A percentile compares a stretch with the other conserved stretches of the same genome.
phyloP scores from a whole-genome alignment of 2,797 vertebrate species.

The Pangasius larnaudii region DNA sequence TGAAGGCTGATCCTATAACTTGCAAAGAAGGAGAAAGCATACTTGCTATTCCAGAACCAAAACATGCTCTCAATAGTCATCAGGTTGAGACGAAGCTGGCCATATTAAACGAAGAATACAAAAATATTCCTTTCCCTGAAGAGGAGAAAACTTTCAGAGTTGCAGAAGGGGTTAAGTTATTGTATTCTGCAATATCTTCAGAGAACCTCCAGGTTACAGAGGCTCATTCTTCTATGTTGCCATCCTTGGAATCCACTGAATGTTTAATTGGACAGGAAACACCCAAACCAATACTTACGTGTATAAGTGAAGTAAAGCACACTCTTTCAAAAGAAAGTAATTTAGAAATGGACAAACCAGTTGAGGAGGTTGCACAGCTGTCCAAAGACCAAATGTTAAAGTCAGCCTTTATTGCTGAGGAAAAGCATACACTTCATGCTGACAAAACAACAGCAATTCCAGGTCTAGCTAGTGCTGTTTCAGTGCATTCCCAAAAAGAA shows the following conservation, averaged over 20 bases:
- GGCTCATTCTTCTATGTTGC: conserved; percentile 63
- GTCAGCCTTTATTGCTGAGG: conserved; percentile 71
- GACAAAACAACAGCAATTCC: conserved; percentile 63
- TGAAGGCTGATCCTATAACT: conserved; percentile 60
- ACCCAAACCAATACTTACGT: conserved; percentile 56
- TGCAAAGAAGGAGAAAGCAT: conserved; percentile 51
- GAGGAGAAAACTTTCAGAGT: conserved; percentile 69
- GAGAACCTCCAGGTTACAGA: conserved; percentile 67
- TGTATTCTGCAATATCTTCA: conserved; percentile 70
- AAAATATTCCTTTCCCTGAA: conserved; percentile 54
- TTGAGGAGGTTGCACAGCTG: conserved; percentile 61
- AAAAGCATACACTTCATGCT: conserved; percentile 69
- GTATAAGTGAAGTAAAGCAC: conserved; percentile 67
- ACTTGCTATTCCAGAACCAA: conserved; percentile 62
- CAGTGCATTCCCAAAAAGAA: conserved; percentile 65
- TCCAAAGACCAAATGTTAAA: conserved; percentile 67
- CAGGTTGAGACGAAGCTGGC: conserved; percentile 65
- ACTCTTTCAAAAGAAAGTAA: conserved; percentile 67
- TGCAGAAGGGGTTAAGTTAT: conserved; percentile 73
- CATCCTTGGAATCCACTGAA: conserved; percentile 56
- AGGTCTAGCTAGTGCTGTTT: conserved; percentile 55
- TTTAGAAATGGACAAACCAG: conserved; percentile 59
- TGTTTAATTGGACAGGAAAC: conserved; percentile 60
- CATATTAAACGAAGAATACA: conserved; percentile 67
- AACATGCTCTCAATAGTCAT: conserved; percentile 62